Evolutionary conservation across 1,140 invertebrate species (phyloP), one percentile per base, ranked within the genome.

Genomic region (Drosophila tsacasi): DNA sequence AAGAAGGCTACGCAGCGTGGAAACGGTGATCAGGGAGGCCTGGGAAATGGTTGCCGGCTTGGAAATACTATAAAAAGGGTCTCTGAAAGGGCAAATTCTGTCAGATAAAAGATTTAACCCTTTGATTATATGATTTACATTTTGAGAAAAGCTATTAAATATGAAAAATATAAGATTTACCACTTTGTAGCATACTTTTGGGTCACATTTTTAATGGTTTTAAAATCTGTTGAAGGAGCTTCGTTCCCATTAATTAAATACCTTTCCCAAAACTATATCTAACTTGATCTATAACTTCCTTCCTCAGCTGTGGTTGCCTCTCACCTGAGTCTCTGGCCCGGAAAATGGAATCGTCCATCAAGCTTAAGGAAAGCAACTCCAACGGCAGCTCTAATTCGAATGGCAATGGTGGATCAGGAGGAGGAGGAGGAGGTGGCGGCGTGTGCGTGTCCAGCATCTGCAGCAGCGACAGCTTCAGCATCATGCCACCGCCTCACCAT

Each of bases 341-440:
- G 67, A 91, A 85, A 80, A 92, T 92, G 91, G 91, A 92, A 79
- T 81, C 91, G 72, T 82, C 81, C 77, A 89, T 85, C 79, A 92
- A 89, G 84, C 81, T 81, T 76, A 92, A 92, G 77, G 91, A 92
- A 49, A 85, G 75, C 65, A 68, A 72, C 42, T 69, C 69, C 63
- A 76, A 68, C 54, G 69, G 74, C 55, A 73, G 61, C 60, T 75
- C 54, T 9, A 83, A 63, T 52, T 66, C 76, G 47, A 77, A 79
- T 42, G 77, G 68, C 77, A 79, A 74, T 46, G 21, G 47, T 21
- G 66, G 62, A 52, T 52, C 58, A 35, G 44, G 55, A 35, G 50
- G 35, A 23, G 62, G 54, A 12, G 32, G 44, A 12, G 58, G 55
- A 17, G 59, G 62, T 0, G 67, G 67, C 25, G 77, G 75, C 9